phyloP scores from a whole-genome alignment of 1,140 invertebrate genomes.

The Lasioglossum albipes region DNA sequence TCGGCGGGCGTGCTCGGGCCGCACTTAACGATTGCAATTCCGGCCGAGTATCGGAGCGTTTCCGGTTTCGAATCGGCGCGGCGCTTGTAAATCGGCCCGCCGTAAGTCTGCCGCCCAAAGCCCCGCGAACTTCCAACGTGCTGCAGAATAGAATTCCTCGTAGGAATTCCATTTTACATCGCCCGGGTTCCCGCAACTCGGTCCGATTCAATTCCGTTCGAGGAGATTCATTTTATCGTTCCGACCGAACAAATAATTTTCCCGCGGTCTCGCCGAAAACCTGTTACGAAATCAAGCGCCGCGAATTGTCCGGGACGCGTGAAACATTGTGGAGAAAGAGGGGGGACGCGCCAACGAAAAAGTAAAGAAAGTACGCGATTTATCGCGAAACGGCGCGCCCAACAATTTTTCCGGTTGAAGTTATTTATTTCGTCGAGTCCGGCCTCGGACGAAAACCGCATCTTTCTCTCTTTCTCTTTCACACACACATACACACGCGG shows the following conservation, averaged over 20 bases:
- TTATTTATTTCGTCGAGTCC: background rate
- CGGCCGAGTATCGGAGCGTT: conserved; percentile 13
- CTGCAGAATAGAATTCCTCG: conserved; percentile 37
- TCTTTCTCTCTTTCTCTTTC: too few species aligned
- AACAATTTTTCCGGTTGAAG: background rate
- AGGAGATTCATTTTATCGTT: conserved; percentile 27
- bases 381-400: background rate
- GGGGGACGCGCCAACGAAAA: background rate
- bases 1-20: background rate
- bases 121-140: conserved; percentile 11
- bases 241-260: conserved; percentile 27
- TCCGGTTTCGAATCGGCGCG: conserved; percentile 1
- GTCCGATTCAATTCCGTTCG: conserved; percentile 34
- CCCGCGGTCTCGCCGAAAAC: background rate
- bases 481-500: too few species aligned
- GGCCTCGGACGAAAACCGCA: too few species aligned
- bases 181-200: conserved; percentile 17
- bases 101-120: background rate
- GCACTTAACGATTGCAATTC: conserved; percentile 7
- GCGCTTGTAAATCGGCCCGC: conserved; percentile 19
- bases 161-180: conserved; percentile 43
- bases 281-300: conserved; percentile 27
- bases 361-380: conserved; percentile 2
- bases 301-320: conserved; percentile 7
- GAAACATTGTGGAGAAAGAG: conserved; percentile 1